These are phyloP conservation scores for Leptatherina wallacei DNA, from an alignment of 2,797 vertebrate genomes.

Conservation along the genomic window DNA sequence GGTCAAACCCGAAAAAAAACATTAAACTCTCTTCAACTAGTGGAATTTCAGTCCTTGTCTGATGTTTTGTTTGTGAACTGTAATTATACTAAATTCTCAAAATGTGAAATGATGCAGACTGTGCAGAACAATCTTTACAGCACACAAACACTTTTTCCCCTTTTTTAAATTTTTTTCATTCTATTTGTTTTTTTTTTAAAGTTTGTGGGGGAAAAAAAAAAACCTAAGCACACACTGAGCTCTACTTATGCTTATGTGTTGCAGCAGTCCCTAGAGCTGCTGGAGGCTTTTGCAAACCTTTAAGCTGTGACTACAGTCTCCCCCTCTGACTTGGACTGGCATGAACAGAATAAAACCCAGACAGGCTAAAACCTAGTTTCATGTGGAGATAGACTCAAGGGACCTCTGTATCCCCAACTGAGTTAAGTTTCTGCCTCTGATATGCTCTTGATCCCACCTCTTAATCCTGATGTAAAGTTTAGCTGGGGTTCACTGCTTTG, in stretches of 20 bases:
- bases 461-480: conserved; percentile 30
- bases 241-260: conserved; percentile 19
- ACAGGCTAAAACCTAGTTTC: conserved; percentile 30
- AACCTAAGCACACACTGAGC: background rate
- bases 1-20: too few species aligned
- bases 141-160: too few species aligned
- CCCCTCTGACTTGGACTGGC: conserved; percentile 9
- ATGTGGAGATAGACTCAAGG: conserved; percentile 11
- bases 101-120: background rate
- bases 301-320: conserved; percentile 26
- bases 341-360: conserved; percentile 20
- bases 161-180: too few species aligned
- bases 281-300: conserved; percentile 32
- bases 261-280: conserved; percentile 32
- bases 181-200: too few species aligned
- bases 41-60: too few species aligned
- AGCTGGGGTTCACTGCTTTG: conserved; percentile 11
- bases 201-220: too few species aligned
- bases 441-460: conserved; percentile 24
- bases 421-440: conserved; percentile 18
- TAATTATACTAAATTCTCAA: conserved; percentile 5
- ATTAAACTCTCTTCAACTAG: too few species aligned
- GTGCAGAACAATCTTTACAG: background rate
- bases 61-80: background rate
- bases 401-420: conserved; percentile 27